These are phyloP conservation scores for Sebastes goodei DNA, from an alignment of 2,797 vertebrate genomes.

Conservation along the genomic window DNA sequence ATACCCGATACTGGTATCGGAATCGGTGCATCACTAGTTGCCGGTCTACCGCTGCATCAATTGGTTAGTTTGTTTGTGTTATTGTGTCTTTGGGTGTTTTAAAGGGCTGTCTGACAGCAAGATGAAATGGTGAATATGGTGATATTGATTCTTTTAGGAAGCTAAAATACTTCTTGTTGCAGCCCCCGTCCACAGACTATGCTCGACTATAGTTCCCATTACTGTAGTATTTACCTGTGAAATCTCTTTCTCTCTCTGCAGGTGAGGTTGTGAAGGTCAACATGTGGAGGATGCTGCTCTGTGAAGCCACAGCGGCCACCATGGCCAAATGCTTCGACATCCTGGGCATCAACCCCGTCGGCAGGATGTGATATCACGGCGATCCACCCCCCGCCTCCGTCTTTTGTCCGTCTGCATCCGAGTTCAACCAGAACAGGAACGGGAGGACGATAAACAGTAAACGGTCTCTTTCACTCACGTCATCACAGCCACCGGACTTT, in stretches of 20 bases:
- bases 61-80: too few species aligned
- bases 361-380: conserved; percentile 87
- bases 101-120: too few species aligned
- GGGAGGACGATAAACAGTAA: background rate
- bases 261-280: conserved; percentile 94
- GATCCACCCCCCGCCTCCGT: background rate
- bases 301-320: conserved; percentile 90
- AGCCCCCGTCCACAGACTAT: too few species aligned
- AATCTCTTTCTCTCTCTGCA: conserved; percentile 51
- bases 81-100: too few species aligned
- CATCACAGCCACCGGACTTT: background rate
- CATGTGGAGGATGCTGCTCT: conserved; percentile 95
- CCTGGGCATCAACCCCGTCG: conserved; percentile 91
- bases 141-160: too few species aligned
- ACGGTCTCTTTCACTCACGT: background rate
- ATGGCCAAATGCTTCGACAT: conserved; percentile 97
- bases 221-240: background rate
- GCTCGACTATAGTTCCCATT: background rate
- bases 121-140: too few species aligned
- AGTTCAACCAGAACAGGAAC: background rate
- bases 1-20: too few species aligned
- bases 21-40: too few species aligned
- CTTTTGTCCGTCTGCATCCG: too few species aligned
- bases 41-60: too few species aligned
- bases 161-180: too few species aligned